A percentile compares a stretch with the other conserved stretches of the same genome.
Evolutionary conservation across 2,888 invertebrate genomes (phyloP).

Genomic region (Pandemis corylana): DNA sequence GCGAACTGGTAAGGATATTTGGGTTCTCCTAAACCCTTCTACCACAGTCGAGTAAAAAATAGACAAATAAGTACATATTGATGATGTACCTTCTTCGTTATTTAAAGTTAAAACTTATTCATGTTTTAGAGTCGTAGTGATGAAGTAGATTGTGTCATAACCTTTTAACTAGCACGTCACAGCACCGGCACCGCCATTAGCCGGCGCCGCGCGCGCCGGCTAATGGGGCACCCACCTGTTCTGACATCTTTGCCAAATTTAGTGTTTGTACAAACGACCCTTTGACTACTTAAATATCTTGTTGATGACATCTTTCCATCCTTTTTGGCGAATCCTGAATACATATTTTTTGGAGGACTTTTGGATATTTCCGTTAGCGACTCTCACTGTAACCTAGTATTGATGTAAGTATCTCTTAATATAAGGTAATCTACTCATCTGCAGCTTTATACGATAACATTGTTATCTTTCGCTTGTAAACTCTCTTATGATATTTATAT

Average conservation of each 20-base stretch:
- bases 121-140: slow-evolving; percentile 58
- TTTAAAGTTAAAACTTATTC: slow-evolving; percentile 54
- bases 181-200: slow-evolving; percentile 33
- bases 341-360: slow-evolving; percentile 76
- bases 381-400: slow-evolving; percentile 65
- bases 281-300: slow-evolving; percentile 48
- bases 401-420: slow-evolving; percentile 60
- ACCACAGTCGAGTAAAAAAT: slow-evolving; percentile 28
- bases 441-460: slow-evolving; percentile 61
- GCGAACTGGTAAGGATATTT: slow-evolving; percentile 14
- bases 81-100: slow-evolving; percentile 46
- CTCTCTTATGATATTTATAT: slow-evolving; percentile 68
- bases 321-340: slow-evolving; percentile 66
- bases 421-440: slow-evolving; percentile 60
- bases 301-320: slow-evolving; percentile 56
- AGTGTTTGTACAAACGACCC: slow-evolving; percentile 56
- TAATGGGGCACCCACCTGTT: slow-evolving; percentile 42
- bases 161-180: slow-evolving; percentile 50
- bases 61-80: slow-evolving; percentile 55
- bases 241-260: slow-evolving; percentile 62
- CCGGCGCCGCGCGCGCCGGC: slow-evolving; percentile 44
- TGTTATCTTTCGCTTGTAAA: slow-evolving; percentile 67
- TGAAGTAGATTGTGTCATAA: slow-evolving; percentile 56
- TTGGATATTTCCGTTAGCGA: slow-evolving; percentile 78
- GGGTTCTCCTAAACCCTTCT: slow-evolving; percentile 27